Percentiles rank a stretch among this genome's conserved stretches.
Evolutionary conservation across 1,140 invertebrate genomes (phyloP).

Genomic region (Aethina tumida): DNA sequence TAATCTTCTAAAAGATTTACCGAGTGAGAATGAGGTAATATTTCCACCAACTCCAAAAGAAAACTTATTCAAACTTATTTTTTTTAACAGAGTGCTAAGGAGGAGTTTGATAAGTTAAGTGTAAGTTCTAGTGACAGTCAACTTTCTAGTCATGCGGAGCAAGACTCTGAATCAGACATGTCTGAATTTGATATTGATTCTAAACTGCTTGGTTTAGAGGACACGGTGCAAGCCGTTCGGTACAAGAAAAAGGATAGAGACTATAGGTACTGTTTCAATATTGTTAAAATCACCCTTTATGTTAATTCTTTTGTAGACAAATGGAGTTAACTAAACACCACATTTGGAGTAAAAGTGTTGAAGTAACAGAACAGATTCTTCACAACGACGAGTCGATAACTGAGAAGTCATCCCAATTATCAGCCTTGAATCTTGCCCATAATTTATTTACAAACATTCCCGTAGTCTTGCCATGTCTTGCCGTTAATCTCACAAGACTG

Average conservation of each 20-base stretch:
- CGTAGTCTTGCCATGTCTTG: conserved; percentile 77
- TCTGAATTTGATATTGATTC: conserved; percentile 25
- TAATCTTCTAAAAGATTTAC: conserved; percentile 80
- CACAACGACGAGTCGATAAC: conserved; percentile 36
- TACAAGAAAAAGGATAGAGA: conserved; percentile 33
- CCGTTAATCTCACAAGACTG: conserved; percentile 72
- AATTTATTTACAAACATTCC: conserved; percentile 85
- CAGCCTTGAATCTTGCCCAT: conserved; percentile 77
- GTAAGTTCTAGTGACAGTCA: conserved; percentile 36
- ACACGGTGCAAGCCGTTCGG: conserved; percentile 21
- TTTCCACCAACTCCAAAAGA: background rate
- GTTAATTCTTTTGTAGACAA: conserved; percentile 29
- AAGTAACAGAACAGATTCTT: conserved; percentile 59
- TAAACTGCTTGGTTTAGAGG: conserved; percentile 24
- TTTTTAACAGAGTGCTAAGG: conserved; percentile 18
- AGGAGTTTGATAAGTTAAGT: conserved; percentile 33
- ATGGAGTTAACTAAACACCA: conserved; percentile 55
- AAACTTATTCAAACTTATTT: conserved; percentile 1
- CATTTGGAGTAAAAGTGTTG: conserved; percentile 59
- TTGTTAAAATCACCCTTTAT: conserved; percentile 1
- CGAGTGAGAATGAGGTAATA: conserved; percentile 40
- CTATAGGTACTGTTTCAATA: conserved; percentile 21
- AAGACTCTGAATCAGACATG: conserved; percentile 24
- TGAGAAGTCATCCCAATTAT: conserved; percentile 49
- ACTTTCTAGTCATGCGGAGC: conserved; percentile 30